Evolutionary conservation across 2,797 vertebrate species (phyloP).

Genomic region (Leptoclinus maculatus): DNA sequence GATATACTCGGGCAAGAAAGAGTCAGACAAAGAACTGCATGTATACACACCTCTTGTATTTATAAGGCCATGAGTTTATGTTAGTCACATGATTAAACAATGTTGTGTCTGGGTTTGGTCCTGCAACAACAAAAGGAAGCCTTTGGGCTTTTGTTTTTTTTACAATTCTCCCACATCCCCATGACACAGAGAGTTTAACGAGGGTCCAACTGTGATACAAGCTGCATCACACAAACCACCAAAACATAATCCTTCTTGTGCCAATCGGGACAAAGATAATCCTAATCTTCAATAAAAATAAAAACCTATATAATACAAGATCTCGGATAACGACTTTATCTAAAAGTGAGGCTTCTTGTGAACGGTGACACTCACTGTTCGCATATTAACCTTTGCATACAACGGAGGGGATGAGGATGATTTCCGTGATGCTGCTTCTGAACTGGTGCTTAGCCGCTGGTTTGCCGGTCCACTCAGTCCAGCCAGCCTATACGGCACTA

Average conservation of each 20-base stretch:
- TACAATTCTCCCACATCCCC: constrained; percentile 30
- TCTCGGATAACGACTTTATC: neutral
- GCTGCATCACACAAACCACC: constrained; percentile 34
- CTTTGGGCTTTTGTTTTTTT: constrained; percentile 7
- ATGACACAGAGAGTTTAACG: constrained; percentile 26
- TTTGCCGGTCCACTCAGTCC: constrained; percentile 16
- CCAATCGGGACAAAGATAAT: constrained; percentile 56
- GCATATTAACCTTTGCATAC: neutral
- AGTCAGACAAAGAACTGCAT: neutral
- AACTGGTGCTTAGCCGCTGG: constrained; percentile 18
- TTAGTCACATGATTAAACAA: constrained; percentile 27
- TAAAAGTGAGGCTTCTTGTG: neutral
- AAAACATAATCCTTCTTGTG: constrained; percentile 63
- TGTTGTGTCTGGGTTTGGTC: constrained; percentile 23
- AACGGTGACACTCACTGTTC: neutral
- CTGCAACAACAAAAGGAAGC: constrained; percentile 25
- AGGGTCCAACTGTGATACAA: constrained; percentile 37
- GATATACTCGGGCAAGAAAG: constrained; percentile 13
- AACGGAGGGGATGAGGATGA: neutral
- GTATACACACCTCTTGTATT: neutral
- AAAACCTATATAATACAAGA: neutral
- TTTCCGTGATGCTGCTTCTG: neutral
- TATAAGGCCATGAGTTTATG: constrained; percentile 7
- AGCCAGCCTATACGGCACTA: constrained; percentile 39
- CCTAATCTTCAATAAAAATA: constrained; percentile 58